Evolutionary conservation across 1,140 invertebrate species (phyloP), one percentile per base, ranked within the genome.

Genomic region (Drosophila prosaltans): DNA sequence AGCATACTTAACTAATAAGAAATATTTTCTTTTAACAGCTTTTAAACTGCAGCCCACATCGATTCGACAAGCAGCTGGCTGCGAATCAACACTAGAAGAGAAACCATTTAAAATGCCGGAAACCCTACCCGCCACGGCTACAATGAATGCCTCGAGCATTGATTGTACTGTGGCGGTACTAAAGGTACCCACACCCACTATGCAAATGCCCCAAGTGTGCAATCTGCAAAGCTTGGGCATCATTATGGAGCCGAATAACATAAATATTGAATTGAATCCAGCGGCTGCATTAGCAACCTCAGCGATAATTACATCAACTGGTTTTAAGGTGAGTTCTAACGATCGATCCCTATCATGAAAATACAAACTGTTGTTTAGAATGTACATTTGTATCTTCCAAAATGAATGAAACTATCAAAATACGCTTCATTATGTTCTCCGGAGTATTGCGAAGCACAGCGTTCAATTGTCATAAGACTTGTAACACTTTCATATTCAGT

Each of bases 171-270:
- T 89, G 68, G 84, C 84, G 54, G 78, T 89, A 67, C 85, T 89
- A 45, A 89, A 89, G 74, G 84, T 89, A 67, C 81, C 85, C 51
- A 67, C 84, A 60, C 84, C 84, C 55, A 89, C 78, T 21, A 78
- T 89, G 64, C 84, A 89, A 57, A 62, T 89, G 85, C 84, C 84
- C 21, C 69, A 90, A 72, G 69, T 69, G 26, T 84, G 80, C 59
- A 81, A 89, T 41, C 65, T 89, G 6, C 85, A 89, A 63, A 89
- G 84, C 21, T 69, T 88, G 9, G 83, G 83, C 9, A 76, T 88
- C 40, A 83, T 88, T n/a, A 88, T 88, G 83, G 83, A 88, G 73
- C 84, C 83, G 3, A 88, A 89, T 30, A 89, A 89, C 39, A 88
- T 88, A 6, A 88, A 88, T 28, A 80, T 88, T 4, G 83, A 88